phyloP scores from a whole-genome alignment of 2,888 invertebrate genomes.

The Lydus trimaculatus region DNA sequence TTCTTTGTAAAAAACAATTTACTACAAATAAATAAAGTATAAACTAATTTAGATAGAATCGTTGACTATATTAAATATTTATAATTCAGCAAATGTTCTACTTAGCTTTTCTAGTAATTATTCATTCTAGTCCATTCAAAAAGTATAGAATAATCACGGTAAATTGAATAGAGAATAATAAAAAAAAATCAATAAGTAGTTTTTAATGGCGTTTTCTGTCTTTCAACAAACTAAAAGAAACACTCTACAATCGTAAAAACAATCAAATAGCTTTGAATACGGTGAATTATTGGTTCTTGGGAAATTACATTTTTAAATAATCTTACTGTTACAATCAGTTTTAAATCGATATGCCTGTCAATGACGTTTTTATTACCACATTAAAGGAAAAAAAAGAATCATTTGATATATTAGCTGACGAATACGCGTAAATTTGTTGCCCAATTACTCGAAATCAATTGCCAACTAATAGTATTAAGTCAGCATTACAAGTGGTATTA shows the following conservation, averaged over 20 bases:
- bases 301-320: background rate
- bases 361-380: background rate
- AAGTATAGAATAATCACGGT: background rate
- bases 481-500: too few relatives aligned
- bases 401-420: background rate
- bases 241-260: background rate
- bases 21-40: too few relatives aligned
- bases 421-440: background rate
- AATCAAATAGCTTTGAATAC: background rate
- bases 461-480: too few relatives aligned
- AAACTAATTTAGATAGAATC: too few relatives aligned
- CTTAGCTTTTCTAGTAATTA: background rate
- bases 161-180: background rate
- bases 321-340: background rate
- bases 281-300: background rate
- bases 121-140: background rate
- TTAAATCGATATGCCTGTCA: background rate
- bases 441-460: background rate
- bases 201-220: background rate
- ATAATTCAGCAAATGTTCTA: too few relatives aligned
- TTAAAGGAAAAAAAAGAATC: background rate
- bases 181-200: background rate
- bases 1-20: too few relatives aligned
- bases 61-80: too few relatives aligned
- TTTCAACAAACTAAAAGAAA: background rate